Conservation (phyloP, 2,113 vertebrate species). For the Bettongia penicillata region DNA sequence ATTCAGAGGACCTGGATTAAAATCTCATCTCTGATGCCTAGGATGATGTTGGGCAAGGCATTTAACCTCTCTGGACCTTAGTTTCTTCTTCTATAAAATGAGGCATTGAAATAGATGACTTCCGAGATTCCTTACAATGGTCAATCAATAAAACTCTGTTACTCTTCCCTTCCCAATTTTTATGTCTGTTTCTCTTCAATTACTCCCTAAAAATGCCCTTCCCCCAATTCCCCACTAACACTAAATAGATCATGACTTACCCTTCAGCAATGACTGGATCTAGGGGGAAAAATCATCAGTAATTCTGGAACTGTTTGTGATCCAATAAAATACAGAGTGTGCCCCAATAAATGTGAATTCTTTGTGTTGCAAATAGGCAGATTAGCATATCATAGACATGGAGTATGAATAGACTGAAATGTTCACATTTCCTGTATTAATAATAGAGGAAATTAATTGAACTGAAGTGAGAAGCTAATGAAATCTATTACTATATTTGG, state of each 20-base stretch:
- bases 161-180: neutral
- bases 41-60: neutral
- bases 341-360: neutral
- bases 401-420: neutral
- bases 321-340: neutral
- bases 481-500: neutral
- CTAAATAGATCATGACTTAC: neutral
- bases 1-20: neutral
- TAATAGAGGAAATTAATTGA: conserved; percentile 8
- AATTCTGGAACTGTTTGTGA: neutral
- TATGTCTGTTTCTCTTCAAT: neutral
- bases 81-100: no score
- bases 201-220: neutral
- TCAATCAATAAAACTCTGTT: neutral
- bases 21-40: neutral
- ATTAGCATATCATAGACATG: neutral
- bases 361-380: neutral
- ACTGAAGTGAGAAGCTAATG: neutral
- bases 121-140: neutral
- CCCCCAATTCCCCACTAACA: neutral
- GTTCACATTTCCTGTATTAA: neutral
- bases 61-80: neutral
- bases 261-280: neutral
- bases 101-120: no score
- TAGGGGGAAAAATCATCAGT: neutral